Base-by-base conservation (phyloP, 2,888 invertebrate species). In the Taenaris catops region DNA sequence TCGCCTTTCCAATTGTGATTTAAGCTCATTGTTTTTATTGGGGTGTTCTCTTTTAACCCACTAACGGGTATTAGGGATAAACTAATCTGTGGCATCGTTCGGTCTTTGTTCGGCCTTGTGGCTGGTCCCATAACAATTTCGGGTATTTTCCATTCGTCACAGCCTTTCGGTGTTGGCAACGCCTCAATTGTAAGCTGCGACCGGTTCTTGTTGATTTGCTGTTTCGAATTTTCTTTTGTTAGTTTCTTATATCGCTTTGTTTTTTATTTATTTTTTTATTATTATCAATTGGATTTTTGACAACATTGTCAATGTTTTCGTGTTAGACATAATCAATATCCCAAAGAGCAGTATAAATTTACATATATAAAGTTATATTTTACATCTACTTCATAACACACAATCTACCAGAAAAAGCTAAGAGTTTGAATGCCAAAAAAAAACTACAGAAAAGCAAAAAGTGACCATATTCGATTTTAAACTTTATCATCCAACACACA, bases 171-270 rank as follows among this genome's bases (percentile, higher is more conserved):
- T 24, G 63, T 51, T 23, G 79, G 76, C 51, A 86, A 60, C 32
- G 84, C 73, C 58, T 84, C 84, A 53, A 86, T 86, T 45, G 79
- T 86, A 49, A 86, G 66, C 64, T 86, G 86, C 41, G 79, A 78
- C 56, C 84, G 58, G 58, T 79, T 83, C 66, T 76, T 80, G 83
- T 84, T 81, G 79, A 86, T 84, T 72, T 84, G 86, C 86, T 86
- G 84, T 80, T 63, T 64, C 62, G 60, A 68, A 79, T 70, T 57
- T 46, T 59, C 48, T 49, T 39, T 50, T 36, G 53, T 58, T 61
- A 62, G 48, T 58, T 58, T 49, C 47, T 58, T 48, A 54, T 59
- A 8, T 59, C 58, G 53, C 51, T 48, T n/a, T 46, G 56, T 34
- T 63, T 73, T n/a, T n/a, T n/a, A n/a, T n/a, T n/a, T n/a, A n/a